Base-by-base conservation (phyloP, 2,113 vertebrate genomes). In the Rattus rattus region DNA sequence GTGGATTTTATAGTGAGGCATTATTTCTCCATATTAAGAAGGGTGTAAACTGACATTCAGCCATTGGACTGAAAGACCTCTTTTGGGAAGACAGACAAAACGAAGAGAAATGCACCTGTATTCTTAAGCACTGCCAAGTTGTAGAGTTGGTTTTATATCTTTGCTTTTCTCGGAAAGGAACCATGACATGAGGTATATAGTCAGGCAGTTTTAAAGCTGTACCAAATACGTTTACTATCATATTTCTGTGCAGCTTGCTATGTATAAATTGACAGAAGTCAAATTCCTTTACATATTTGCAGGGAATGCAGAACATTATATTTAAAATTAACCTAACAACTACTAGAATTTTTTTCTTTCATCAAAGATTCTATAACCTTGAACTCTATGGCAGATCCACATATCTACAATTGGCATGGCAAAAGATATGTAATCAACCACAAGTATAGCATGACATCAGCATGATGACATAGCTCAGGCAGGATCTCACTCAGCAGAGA, bases 21-120 rank as follows among this genome's bases (percentile, higher is more conserved):
- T 49, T 63, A 90, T 79, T 89, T 90, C 28, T 85, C 7, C 4
- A 91, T 89, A 49, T 91, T 95, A 81, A 73, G 30, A 88, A 52
- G 14, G 83, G 17, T 36, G 86, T 83, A 67, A 88, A 73, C 49
- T 92, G 92, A 47, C 70, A 90, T 54, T 92, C 49, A 65, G 49
- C 3, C 43, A 54, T 59, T 61, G 14, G 39, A n/a, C 36, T 80
- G 39, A 81, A 94, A 43, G 52, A 52, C 61, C 39, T 24, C 20
- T 13, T 92, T 91, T 81, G 61, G 73, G 93, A 92, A 96, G 33
- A 63, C 59, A 4, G 1, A 81, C 2, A 83, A 39, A 11, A 77
- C 86, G 87, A 59, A 88, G 16, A 43, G 5, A 83, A 65, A 61
- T 81, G 52, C 0, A 65, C 1, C 56, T 85, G 77, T 84, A 83